Evolutionary conservation across 1,140 invertebrate genomes (phyloP), one percentile per base, ranked within the genome.

Genomic region (Helicorthomorpha holstii): DNA sequence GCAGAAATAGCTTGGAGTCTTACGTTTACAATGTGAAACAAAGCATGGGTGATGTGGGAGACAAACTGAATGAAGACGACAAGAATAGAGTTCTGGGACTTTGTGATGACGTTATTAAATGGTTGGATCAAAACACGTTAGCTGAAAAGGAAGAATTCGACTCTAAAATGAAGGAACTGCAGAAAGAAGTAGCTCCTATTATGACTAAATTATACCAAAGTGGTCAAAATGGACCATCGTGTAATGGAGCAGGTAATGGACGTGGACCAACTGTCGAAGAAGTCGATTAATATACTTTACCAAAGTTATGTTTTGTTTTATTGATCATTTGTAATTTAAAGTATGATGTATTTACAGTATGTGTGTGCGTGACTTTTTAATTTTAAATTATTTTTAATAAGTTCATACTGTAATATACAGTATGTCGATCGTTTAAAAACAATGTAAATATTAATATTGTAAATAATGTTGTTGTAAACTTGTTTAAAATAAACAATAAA

Each of bases 1-100:
- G 21, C 14, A 16, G 27, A 41, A 50, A 50, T 57, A 27, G 22
- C 25, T 34, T 46, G 34, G 48, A 45, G 43, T 46, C 21, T 44
- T 29, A 27, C 22, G n/a, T 41, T 19, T 27, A 22, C 24, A 34
- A 25, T 14, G 2, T 29, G 25, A 41, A 47, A 16, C 24, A 54
- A 23, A 45, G 26, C 41, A 10, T 41, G 19, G 10, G 24, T 44
- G 47, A 49, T 43, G 3, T 21, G 21, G 12, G 21, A 14, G 7
- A 2, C 22, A 26, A 27, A 23, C 22, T 50, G 16, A 26, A 19
- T 14, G n/a, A 21, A n/a, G 12, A 44, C 14, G 34, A 54, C 10
- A 27, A 45, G 16, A 21, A 50, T 12, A 44, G 10, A 23, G 16
- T 41, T 44, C 25, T 14, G 19, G 3, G 27, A 1, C 14, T 38